Conservation (phyloP, 2,113 vertebrate species). For the Tringa solitaria region DNA sequence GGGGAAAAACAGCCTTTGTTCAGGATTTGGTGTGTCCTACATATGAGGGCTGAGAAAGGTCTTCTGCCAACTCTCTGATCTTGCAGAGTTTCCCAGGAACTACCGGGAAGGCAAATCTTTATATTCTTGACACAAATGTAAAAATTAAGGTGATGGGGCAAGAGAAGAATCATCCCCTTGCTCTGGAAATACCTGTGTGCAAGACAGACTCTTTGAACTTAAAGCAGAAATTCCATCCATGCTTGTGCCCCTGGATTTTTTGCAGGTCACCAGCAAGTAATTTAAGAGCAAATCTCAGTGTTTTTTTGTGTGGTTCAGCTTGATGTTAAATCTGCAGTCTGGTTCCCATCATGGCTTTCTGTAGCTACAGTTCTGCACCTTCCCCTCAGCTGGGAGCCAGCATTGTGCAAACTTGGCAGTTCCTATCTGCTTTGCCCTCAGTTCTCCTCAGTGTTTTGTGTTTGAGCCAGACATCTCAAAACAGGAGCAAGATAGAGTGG, state of each 20-base stretch:
- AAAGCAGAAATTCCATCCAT: background rate
- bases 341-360: conserved; percentile 12
- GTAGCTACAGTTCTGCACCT: background rate
- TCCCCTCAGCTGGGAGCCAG: background rate
- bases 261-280: background rate
- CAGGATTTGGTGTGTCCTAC: background rate
- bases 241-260: background rate
- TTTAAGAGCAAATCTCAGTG: background rate
- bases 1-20: background rate
- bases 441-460: conserved; percentile 1
- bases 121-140: background rate
- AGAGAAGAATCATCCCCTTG: background rate
- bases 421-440: conserved; percentile 9
- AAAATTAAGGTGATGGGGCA: background rate
- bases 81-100: background rate
- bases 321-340: background rate
- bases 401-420: conserved; percentile 18
- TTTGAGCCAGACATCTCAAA: conserved; percentile 2
- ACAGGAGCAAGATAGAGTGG: background rate
- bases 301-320: background rate
- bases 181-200: background rate
- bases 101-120: background rate
- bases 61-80: background rate
- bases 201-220: background rate
- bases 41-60: background rate